Conservation (phyloP, 2,113 vertebrate genomes). For the Ptilorrhoa leucosticta region DNA sequence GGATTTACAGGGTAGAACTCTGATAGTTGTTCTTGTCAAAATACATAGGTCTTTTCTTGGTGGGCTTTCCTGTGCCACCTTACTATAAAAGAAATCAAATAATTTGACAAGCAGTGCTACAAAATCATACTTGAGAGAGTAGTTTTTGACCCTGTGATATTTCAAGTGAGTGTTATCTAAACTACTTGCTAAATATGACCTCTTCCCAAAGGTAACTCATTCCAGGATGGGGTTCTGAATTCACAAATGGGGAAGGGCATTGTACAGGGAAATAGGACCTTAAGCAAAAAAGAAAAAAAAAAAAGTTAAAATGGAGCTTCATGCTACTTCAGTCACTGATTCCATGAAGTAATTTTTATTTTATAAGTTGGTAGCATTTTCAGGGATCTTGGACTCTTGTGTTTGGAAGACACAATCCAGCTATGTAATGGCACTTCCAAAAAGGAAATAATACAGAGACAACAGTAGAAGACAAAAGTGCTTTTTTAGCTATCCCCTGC, state of each 20-base stretch:
- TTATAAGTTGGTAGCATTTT: background rate
- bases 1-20: background rate
- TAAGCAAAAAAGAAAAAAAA: background rate
- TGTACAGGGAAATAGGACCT: background rate
- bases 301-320: background rate
- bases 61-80: background rate
- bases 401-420: background rate
- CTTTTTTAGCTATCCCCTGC: background rate
- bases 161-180: background rate
- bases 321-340: background rate
- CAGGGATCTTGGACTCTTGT: background rate
- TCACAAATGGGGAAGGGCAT: background rate
- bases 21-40: background rate
- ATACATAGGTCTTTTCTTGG: background rate
- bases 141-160: background rate
- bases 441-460: background rate
- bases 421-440: background rate
- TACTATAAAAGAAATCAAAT: background rate
- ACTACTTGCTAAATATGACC: background rate
- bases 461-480: background rate
- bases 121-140: background rate
- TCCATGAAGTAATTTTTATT: background rate
- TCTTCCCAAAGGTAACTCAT: background rate
- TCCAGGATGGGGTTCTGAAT: background rate
- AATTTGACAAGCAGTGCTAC: background rate